phyloP scores from a whole-genome alignment of 1,140 invertebrate genomes.

The Trichonephila clavipes region DNA sequence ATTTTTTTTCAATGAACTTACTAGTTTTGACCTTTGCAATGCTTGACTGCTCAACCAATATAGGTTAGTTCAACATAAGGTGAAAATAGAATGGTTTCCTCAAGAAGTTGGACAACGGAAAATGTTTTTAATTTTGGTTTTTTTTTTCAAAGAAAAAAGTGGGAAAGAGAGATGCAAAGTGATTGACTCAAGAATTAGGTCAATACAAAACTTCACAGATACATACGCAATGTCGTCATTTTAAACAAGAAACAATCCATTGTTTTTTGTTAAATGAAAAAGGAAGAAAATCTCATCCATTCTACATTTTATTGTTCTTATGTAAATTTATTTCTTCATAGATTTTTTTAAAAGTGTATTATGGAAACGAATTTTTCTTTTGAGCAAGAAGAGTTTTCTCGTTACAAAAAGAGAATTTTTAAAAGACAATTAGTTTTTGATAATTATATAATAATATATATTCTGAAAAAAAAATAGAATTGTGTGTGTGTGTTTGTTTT shows the following conservation, averaged over 20 bases:
- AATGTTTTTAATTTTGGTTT: too few species aligned
- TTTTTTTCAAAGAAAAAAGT: neutral
- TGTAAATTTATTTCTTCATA: too few species aligned
- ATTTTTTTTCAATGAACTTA: neutral
- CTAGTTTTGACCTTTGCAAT: neutral
- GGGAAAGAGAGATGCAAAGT: neutral
- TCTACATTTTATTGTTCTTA: too few species aligned
- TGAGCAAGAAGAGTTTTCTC: too few species aligned
- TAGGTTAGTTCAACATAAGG: neutral
- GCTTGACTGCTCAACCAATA: slow-evolving; percentile 4
- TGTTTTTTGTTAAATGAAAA: neutral
- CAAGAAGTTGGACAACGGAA: too few species aligned
- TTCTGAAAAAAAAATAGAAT: too few species aligned
- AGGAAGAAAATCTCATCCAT: neutral
- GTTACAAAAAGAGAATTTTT: too few species aligned
- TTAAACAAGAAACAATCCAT: neutral
- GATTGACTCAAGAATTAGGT: neutral
- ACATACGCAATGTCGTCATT: neutral
- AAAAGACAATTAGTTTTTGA: too few species aligned
- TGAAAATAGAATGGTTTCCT: neutral
- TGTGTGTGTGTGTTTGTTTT: too few species aligned
- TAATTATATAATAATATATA: too few species aligned
- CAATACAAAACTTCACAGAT: neutral
- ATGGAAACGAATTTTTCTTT: too few species aligned
- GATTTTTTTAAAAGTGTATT: too few species aligned